These are phyloP conservation scores for Cataglyphis livida DNA, from an alignment of 2,888 invertebrate genomes.

Conservation along the genomic window DNA sequence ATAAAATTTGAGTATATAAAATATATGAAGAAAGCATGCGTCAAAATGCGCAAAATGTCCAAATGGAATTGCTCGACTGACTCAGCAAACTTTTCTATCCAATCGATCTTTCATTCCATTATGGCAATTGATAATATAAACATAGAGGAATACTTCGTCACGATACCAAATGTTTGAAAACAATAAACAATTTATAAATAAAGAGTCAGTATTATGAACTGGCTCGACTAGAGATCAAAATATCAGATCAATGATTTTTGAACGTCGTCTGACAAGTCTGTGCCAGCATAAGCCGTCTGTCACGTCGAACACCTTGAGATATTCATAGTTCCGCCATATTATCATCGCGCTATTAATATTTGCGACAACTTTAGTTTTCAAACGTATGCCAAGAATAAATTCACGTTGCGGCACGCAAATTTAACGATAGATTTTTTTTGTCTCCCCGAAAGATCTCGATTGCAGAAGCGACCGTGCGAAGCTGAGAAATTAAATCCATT, in stretches of 20 bases:
- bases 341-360: constrained; percentile 71
- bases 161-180: too few relatives aligned
- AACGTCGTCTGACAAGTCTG: constrained; percentile 12
- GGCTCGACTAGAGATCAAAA: neutral
- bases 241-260: constrained; percentile 42
- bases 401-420: constrained; percentile 48
- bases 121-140: constrained; percentile 28
- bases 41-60: constrained; percentile 21
- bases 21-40: neutral
- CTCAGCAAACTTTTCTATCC: constrained; percentile 43
- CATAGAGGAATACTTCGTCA: neutral
- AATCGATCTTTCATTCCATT: constrained; percentile 49
- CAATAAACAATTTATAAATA: neutral
- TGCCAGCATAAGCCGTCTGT: constrained; percentile 19
- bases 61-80: constrained; percentile 32
- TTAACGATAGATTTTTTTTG: constrained; percentile 39
- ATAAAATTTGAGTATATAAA: constrained; percentile 19
- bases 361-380: constrained; percentile 69
- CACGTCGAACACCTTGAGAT: constrained; percentile 74
- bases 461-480: too few relatives aligned
- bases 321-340: constrained; percentile 75
- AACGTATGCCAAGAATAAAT: constrained; percentile 74
- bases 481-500: neutral
- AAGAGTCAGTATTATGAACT: neutral
- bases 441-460: neutral